Percentiles rank a stretch among this genome's conserved stretches.
Evolutionary conservation across 2,797 vertebrate species (phyloP).

Genomic region (Falco biarmicus): DNA sequence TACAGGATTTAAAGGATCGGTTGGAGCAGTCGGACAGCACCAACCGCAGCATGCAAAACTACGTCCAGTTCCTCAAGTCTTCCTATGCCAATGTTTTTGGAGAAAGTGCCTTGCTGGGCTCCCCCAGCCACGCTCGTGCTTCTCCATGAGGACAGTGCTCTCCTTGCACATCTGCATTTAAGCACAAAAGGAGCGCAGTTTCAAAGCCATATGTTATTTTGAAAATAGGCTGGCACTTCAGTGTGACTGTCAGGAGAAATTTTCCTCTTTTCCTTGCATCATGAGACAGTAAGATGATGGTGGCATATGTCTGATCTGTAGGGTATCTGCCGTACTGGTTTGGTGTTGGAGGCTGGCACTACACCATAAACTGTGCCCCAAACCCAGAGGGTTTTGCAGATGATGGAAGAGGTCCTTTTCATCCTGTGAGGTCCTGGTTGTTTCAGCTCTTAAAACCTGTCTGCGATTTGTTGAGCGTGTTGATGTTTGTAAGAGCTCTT

Average conservation of each 20-base stretch:
- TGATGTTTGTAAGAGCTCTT: background rate
- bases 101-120: slow-evolving; percentile 80
- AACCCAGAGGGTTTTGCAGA: background rate
- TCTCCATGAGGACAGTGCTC: slow-evolving; percentile 34
- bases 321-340: background rate
- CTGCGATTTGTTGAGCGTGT: background rate
- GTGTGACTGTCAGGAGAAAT: background rate
- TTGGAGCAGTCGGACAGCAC: slow-evolving; percentile 94
- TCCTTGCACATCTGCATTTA: background rate
- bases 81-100: slow-evolving; percentile 92
- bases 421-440: background rate
- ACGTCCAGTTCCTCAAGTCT: slow-evolving; percentile 93
- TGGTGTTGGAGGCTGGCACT: background rate
- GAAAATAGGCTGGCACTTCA: background rate
- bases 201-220: slow-evolving; percentile 43
- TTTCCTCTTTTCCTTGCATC: background rate
- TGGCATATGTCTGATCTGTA: background rate
- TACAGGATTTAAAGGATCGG: slow-evolving; percentile 90
- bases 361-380: background rate
- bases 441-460: slow-evolving; percentile 2
- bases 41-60: slow-evolving; percentile 94
- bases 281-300: background rate
- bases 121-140: slow-evolving; percentile 74
- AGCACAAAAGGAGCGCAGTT: background rate
- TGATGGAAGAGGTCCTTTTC: background rate